phyloP scores from a whole-genome alignment of 1,140 invertebrate species.

The Centruroides sculpturatus region DNA sequence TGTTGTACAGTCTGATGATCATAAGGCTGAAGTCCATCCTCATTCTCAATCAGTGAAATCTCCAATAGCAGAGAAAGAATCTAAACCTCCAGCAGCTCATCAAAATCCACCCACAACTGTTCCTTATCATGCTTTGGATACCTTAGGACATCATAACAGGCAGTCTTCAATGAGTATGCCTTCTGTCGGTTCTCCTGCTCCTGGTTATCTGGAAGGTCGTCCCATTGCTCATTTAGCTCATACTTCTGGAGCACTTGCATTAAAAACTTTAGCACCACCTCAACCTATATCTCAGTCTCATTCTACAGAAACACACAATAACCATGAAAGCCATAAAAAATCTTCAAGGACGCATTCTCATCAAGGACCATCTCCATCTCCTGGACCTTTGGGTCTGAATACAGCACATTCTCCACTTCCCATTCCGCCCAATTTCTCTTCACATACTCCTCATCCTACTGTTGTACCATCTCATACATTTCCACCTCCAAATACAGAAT shows the following conservation, averaged over 20 bases:
- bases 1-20: conserved; percentile 4
- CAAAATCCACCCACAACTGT: conserved; percentile 16
- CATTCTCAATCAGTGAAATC: conserved; percentile 1
- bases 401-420: not conserved
- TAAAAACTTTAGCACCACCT: not conserved
- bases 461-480: conserved; percentile 1
- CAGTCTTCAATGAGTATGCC: conserved; percentile 3
- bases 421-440: not conserved
- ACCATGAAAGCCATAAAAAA: conserved; percentile 3
- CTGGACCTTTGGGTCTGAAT: conserved; percentile 2
- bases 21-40: not conserved
- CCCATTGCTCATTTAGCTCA: conserved; percentile 8
- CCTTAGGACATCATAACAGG: not conserved
- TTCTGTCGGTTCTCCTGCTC: conserved; percentile 1
- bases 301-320: not conserved
- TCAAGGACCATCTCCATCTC: conserved; percentile 14
- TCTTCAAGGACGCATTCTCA: not conserved
- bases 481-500: not conserved
- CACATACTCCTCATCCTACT: conserved; percentile 1
- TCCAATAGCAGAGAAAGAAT: not conserved
- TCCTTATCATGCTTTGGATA: conserved; percentile 4
- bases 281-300: conserved; percentile 1
- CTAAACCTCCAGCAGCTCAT: conserved; percentile 15
- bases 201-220: conserved; percentile 6
- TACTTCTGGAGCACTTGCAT: conserved; percentile 3